Percentiles rank a stretch among this genome's conserved stretches.
Conservation (phyloP, 2,888 invertebrate species). For the Macrosiphum euphorbiae region DNA sequence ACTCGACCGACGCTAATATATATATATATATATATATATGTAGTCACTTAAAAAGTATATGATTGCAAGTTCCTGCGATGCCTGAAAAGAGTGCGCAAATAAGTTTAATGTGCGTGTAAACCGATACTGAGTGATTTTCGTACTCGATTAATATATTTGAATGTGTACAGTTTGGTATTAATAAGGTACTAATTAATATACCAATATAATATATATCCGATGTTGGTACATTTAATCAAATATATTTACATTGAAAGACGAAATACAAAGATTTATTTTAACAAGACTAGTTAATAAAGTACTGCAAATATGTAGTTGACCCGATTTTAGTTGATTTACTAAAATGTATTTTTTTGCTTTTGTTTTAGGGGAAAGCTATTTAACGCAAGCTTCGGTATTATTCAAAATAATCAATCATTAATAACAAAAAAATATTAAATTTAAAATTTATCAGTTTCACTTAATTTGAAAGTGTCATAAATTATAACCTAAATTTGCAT, state of each 20-base stretch:
- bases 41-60: not conserved
- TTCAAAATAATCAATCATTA: no score
- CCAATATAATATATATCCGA: not conserved
- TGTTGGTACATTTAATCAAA: not conserved
- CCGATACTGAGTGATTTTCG: not conserved
- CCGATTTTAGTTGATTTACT: no score
- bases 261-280: not conserved
- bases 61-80: not conserved
- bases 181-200: not conserved
- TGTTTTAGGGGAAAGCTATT: no score
- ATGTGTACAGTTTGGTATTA: not conserved
- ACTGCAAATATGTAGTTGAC: not conserved
- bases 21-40: not conserved
- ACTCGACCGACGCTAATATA: not conserved
- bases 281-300: not conserved
- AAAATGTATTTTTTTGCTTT: no score
- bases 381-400: no score
- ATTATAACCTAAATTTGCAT: no score
- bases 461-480: no score
- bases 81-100: not conserved
- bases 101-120: not conserved
- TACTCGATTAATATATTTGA: not conserved
- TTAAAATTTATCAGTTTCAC: no score
- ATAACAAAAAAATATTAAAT: no score
- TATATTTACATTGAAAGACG: not conserved